Conservation (phyloP, 2,888 invertebrate species). For the Acrobasis repandana region DNA sequence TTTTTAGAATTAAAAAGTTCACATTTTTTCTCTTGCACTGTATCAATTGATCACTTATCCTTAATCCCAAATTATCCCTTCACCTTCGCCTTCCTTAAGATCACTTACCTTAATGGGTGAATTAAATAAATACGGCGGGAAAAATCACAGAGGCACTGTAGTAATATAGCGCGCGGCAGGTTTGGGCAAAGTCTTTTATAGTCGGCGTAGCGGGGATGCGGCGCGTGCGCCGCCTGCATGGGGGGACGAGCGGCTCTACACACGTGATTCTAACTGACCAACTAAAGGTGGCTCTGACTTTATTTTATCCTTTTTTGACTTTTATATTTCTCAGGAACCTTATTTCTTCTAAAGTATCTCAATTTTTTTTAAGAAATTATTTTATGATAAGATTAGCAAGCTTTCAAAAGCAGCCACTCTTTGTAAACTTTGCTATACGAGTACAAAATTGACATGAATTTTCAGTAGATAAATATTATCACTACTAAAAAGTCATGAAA, state of each 20-base stretch:
- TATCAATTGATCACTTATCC: constrained; percentile 17
- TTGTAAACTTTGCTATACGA: no score
- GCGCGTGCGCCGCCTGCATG: constrained; percentile 40
- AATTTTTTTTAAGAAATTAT: no score
- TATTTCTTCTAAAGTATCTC: neutral
- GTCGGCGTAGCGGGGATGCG: constrained; percentile 75
- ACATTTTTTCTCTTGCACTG: neutral
- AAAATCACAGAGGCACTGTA: constrained; percentile 80
- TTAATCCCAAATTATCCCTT: constrained; percentile 54
- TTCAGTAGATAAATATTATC: no score
- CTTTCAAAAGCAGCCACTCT: no score
- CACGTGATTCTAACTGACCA: constrained; percentile 42
- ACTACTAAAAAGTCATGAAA: no score
- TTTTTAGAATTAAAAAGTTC: neutral
- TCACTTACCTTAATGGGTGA: constrained; percentile 73
- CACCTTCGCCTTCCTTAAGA: constrained; percentile 47
- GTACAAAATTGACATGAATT: no score
- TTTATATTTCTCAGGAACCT: neutral
- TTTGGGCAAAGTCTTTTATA: constrained; percentile 76
- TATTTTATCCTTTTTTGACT: constrained; percentile 35
- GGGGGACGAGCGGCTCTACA: constrained; percentile 51
- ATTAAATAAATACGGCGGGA: constrained; percentile 71
- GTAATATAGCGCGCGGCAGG: constrained; percentile 82
- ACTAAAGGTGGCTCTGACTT: constrained; percentile 44
- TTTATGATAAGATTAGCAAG: no score